A percentile compares a stretch with the other conserved stretches of the same genome.
Conservation (phyloP, 2,113 vertebrate genomes). For the Pyxicephalus adspersus region DNA sequence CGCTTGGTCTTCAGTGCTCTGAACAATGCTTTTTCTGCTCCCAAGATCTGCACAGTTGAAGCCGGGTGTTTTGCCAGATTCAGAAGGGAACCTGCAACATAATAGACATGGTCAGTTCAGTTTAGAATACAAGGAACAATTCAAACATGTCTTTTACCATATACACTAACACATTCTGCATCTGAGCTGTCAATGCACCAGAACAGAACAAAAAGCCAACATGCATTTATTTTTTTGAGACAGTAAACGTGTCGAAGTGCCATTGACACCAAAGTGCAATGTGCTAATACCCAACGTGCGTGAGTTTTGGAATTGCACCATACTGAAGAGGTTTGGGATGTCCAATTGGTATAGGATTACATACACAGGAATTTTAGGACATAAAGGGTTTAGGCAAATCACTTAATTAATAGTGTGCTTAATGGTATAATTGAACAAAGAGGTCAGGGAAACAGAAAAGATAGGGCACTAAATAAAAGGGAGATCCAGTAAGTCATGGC, state of each 20-base stretch:
- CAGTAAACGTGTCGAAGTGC: too few relatives aligned
- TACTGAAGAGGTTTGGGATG: too few relatives aligned
- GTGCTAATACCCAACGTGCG: too few relatives aligned
- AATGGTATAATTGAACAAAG: too few relatives aligned
- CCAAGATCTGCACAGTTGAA: conserved; percentile 95
- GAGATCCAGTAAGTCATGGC: background rate
- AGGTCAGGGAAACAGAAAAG: background rate
- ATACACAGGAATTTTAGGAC: too few relatives aligned
- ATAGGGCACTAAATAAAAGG: background rate
- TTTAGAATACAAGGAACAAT: too few relatives aligned
- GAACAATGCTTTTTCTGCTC: conserved; percentile 96
- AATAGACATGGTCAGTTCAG: background rate
- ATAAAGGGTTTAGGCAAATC: too few relatives aligned
- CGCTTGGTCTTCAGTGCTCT: conserved; percentile 92
- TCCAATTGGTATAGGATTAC: too few relatives aligned
- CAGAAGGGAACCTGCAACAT: conserved; percentile 84
- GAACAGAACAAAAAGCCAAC: background rate
- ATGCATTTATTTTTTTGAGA: background rate
- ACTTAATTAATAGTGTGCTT: too few relatives aligned
- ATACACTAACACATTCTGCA: background rate
- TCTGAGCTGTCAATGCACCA: background rate
- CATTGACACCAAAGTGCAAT: too few relatives aligned
- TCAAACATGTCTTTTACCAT: too few relatives aligned
- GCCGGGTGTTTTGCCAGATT: conserved; percentile 98
- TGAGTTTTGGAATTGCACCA: too few relatives aligned